Evolutionary conservation across 2,797 vertebrate species (phyloP), one percentile per base, ranked within the genome.

Genomic region (Thripadectes ignobilis): DNA sequence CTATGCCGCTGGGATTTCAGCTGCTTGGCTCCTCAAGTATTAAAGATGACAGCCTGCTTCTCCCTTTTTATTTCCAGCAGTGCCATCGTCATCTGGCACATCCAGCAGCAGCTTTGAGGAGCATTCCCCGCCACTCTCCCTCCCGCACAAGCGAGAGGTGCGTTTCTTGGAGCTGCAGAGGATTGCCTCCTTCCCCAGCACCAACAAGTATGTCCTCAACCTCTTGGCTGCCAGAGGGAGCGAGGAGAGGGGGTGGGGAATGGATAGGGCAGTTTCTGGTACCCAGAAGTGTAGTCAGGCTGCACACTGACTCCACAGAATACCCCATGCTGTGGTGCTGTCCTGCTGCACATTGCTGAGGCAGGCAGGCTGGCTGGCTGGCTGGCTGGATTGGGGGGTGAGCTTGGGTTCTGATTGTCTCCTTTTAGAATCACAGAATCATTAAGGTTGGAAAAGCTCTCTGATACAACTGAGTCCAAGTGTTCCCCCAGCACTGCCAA

Each of bases 151-250:
- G 67, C 96, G 72, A 29, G 97, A 97, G 80, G 97, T 99, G 80
- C 94, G 62, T 48, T 99, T 99, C 96, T 46, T 99, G 94, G 98
- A 99, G 73, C 97, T 99, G 51, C 98, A 99, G 80, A 99, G 93
- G 45, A 98, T 99, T 14, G 98, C 98, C 8, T 45, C 52, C 26
- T 98, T 76, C 45, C 99, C 98, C 38, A 86, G 96, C 67, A 38
- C 97, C 74, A 98, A 94, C 74, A 98, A 94, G 98, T 98, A 97
- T 0, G 96, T 93, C 19, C 43, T 14, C 38, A 9, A 16, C 61
- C 38, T 38, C 24, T 26, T 4, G 63, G 30, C 48, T 54, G 14
- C 49, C 0, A 3, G 2, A 4, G 41, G 6, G 32, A 23, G 34
- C 0, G 14, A 27, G 34, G 66, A 32, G 15, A 27, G 17, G 5